Percentiles rank a stretch among this genome's conserved stretches.
phyloP scores from a whole-genome alignment of 2,113 vertebrate genomes.

The Psammodynastes pulverulentus region DNA sequence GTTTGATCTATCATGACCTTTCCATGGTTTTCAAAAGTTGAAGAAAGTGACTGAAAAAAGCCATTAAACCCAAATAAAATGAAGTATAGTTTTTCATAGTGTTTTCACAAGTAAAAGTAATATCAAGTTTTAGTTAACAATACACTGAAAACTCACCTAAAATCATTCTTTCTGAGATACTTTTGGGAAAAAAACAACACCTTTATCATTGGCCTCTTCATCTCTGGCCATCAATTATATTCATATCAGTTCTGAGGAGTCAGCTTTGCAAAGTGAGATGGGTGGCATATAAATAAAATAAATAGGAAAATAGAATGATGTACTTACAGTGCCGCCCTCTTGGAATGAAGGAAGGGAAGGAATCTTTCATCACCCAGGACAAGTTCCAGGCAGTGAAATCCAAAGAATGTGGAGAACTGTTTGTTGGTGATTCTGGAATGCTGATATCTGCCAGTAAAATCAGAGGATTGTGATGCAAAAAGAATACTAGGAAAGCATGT shows the following conservation, averaged over 20 bases:
- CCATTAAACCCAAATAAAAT: neutral
- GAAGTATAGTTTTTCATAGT: neutral
- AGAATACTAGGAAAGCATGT: neutral
- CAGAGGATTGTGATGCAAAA: conserved; percentile 4
- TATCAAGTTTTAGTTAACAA: neutral
- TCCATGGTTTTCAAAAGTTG: neutral
- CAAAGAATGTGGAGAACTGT: conserved; percentile 40
- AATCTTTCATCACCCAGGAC: conserved; percentile 79
- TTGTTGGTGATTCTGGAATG: conserved; percentile 44
- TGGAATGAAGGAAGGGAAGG: conserved; percentile 69
- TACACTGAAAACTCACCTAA: neutral
- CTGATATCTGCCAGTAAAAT: conserved; percentile 59
- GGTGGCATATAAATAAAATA: neutral
- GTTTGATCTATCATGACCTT: neutral
- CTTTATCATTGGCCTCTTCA: neutral
- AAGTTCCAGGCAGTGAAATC: conserved; percentile 70
- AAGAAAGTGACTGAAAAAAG: neutral
- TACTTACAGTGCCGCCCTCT: conserved; percentile 74
- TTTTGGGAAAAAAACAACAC: neutral
- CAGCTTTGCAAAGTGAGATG: neutral
- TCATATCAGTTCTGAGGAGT: neutral
- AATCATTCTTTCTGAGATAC: neutral
- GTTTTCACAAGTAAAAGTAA: neutral
- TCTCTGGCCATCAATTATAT: neutral
- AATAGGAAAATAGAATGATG: neutral